These are phyloP conservation scores for Ips nitidus DNA, from an alignment of 1,140 invertebrate species.

Conservation along the genomic window DNA sequence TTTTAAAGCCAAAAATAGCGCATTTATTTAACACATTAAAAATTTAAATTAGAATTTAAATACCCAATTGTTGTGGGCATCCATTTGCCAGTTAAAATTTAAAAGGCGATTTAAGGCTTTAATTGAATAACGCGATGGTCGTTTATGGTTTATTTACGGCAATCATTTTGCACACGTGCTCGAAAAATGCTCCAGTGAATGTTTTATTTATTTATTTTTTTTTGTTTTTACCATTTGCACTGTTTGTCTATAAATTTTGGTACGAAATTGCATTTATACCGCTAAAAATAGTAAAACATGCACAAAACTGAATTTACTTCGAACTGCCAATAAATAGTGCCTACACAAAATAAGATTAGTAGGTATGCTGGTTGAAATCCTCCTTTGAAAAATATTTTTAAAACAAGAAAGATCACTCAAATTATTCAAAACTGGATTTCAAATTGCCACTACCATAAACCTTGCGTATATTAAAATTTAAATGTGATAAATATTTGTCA, in stretches of 20 bases:
- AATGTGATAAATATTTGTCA: too few relatives aligned
- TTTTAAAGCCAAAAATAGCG: slow-evolving; percentile 27
- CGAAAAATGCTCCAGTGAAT: not conserved
- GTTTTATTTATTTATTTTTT: too few relatives aligned
- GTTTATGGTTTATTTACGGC: slow-evolving; percentile 5
- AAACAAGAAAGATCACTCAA: not conserved
- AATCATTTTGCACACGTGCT: not conserved
- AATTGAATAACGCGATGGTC: slow-evolving; percentile 21
- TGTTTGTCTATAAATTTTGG: too few relatives aligned
- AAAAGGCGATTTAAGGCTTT: slow-evolving; percentile 26
- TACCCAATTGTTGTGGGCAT: slow-evolving; percentile 24
- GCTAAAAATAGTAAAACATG: not conserved
- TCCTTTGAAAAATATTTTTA: too few relatives aligned
- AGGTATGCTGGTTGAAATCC: too few relatives aligned
- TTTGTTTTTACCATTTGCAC: too few relatives aligned
- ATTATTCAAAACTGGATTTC: not conserved
- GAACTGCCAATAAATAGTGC: not conserved
- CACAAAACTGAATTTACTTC: not conserved
- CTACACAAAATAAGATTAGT: not conserved
- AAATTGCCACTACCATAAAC: too few relatives aligned
- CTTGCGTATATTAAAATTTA: too few relatives aligned
- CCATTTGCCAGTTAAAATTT: slow-evolving; percentile 24
- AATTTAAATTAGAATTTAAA: slow-evolving; percentile 27
- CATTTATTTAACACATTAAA: slow-evolving; percentile 29
- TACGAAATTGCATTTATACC: too few relatives aligned